Base-by-base conservation (phyloP, 2,113 vertebrate genomes). In the Megaptera novaeangliae region DNA sequence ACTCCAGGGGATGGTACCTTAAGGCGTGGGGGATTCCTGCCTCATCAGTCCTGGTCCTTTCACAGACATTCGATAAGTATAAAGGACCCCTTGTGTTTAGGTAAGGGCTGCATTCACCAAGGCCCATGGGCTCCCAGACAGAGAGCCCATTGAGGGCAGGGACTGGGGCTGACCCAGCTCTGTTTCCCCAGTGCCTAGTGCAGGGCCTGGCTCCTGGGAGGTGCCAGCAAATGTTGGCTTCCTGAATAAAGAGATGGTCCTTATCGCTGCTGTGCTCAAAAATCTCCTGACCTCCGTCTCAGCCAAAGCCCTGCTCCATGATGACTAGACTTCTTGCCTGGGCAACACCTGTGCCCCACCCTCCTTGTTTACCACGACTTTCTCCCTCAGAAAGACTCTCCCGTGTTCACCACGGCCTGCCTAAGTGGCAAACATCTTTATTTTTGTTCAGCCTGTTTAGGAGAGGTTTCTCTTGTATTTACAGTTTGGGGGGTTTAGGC, bases 301-400 rank as follows among this genome's bases (percentile, higher is more conserved):
- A 4, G 71, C 27, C 2, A 8, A 27, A 52, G 39, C 20, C 34
- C n/a, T 2, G 9, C 46, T 8, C 29, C 10, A 0, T 3, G 57
- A 11, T 5, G 10, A 36, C n/a, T 0, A 4, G 55, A 49, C 29
- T 8, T 71, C 71, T 23, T 6, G 46, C n/a, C 49, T 34, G 55
- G 17, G 74, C 29, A 4, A 0, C 17, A 13, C 0, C 23, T 0
- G 11, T 25, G 61, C 64, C 17, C 34, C 0, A 3, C 57, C 55
- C 9, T 25, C 46, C 2, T 0, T 1, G 34, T 8, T 29, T 25
- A 11, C 72, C 1, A 1, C 0, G 14, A 31, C 29, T 34, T 39
- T 36, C 23, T 57, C 39, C 57, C 57, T 78, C 71, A 29, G 18
- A 25, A 13, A 21, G 52, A 9, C 29, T 29, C n/a, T 27, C 39